Percentiles rank a stretch among this genome's conserved stretches.
Evolutionary conservation across 1,140 invertebrate species (phyloP).

Genomic region (Apis cerana): DNA sequence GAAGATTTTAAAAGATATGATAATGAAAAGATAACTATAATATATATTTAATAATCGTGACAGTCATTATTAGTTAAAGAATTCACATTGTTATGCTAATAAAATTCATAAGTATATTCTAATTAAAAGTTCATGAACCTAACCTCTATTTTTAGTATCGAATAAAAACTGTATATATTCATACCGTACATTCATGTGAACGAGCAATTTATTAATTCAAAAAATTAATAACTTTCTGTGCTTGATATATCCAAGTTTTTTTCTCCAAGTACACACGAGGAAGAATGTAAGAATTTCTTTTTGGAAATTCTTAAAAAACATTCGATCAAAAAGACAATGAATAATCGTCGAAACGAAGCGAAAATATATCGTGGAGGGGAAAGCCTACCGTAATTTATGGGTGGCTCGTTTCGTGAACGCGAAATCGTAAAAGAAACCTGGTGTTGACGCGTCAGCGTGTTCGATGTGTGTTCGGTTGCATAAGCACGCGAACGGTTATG

Average conservation of each 20-base stretch:
- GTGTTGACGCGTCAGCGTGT: constrained; percentile 2
- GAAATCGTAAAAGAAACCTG: constrained; percentile 37
- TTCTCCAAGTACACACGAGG: neutral
- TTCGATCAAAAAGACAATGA: too few species aligned
- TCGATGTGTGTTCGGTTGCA: constrained; percentile 28
- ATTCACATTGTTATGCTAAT: too few species aligned
- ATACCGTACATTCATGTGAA: neutral
- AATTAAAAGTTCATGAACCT: neutral
- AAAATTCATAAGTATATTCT: neutral
- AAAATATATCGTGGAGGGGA: neutral
- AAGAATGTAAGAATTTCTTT: neutral
- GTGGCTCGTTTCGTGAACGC: constrained; percentile 11
- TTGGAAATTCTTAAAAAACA: too few species aligned
- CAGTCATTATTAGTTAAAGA: too few species aligned
- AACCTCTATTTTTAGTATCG: neutral
- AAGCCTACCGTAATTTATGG: constrained; percentile 9
- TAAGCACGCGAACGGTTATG: constrained; percentile 22
- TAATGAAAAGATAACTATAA: too few species aligned
- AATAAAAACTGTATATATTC: neutral
- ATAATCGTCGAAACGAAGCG: neutral
- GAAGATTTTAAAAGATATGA: too few species aligned
- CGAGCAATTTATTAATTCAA: neutral
- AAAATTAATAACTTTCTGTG: constrained; percentile 1
- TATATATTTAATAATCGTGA: too few species aligned
- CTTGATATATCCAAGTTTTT: neutral